phyloP scores from a whole-genome alignment of 2,113 vertebrate species.

The Panthera tigris region DNA sequence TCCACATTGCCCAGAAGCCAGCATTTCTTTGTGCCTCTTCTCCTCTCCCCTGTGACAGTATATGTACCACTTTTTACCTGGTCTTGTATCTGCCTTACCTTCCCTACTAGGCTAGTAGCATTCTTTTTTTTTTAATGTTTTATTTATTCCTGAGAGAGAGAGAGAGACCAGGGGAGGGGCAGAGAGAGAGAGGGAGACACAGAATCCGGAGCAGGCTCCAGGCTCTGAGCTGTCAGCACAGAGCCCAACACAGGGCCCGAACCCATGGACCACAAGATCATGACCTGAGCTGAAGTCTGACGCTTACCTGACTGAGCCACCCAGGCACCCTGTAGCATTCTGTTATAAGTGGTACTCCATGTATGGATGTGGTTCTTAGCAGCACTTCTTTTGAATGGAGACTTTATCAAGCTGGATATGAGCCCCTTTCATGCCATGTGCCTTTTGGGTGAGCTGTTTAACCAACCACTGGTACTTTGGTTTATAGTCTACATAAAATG shows the following conservation, averaged over 20 bases:
- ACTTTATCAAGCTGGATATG: neutral
- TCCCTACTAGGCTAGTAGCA: neutral
- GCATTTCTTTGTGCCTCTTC: neutral
- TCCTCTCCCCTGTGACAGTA: neutral
- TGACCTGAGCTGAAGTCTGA: no score
- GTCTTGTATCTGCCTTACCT: neutral
- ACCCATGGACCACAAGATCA: no score
- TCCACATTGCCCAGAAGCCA: neutral
- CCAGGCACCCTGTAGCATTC: neutral
- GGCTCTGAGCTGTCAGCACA: no score
- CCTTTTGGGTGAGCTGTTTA: neutral
- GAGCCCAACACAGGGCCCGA: no score
- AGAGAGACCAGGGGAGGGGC: no score
- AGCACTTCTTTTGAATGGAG: neutral
- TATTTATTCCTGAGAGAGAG: no score
- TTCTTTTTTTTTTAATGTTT: neutral
- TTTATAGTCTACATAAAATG: neutral
- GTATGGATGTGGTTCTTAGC: neutral
- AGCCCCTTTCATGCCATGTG: neutral
- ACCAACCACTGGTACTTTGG: neutral
- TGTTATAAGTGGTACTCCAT: neutral
- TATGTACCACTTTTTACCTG: neutral
- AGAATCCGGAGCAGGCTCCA: no score
- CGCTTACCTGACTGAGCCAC: no score
- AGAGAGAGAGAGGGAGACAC: no score